Percentiles rank a stretch among this genome's conserved stretches.
These are phyloP conservation scores for Phylloscopus trochilus DNA, from an alignment of 2,113 vertebrate genomes.

Conservation along the genomic window DNA sequence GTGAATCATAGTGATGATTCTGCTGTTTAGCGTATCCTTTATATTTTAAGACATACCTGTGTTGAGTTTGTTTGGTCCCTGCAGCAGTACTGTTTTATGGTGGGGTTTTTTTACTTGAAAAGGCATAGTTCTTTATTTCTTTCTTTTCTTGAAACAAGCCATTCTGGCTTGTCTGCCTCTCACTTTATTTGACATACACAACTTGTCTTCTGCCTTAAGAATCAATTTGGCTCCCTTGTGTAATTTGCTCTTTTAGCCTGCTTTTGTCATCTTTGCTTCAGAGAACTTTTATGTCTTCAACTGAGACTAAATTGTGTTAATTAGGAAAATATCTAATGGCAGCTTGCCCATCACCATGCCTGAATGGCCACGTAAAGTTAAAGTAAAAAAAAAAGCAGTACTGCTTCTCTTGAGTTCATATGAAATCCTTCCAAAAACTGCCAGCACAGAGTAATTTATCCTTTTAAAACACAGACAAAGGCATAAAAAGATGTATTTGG, in stretches of 20 bases:
- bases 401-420: not conserved
- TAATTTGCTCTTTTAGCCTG: conserved; percentile 43
- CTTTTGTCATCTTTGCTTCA: conserved; percentile 42
- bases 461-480: not conserved
- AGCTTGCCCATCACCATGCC: conserved; percentile 3
- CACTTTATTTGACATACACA: not conserved
- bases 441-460: not conserved
- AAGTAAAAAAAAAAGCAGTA: not conserved
- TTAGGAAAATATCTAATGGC: conserved; percentile 55
- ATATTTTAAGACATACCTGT: not conserved
- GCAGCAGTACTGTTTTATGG: not conserved
- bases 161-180: not conserved
- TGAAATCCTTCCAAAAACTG: not conserved
- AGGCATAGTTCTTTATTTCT: not conserved
- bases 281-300: conserved; percentile 10
- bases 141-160: not conserved
- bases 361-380: not conserved
- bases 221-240: conserved; percentile 3
- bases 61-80: not conserved
- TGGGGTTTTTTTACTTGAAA: not conserved
- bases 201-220: conserved; percentile 5
- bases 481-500: not conserved
- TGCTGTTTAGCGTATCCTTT: not conserved
- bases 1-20: not conserved
- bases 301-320: conserved; percentile 53